Evolutionary conservation across 2,113 vertebrate genomes (phyloP), one percentile per base, ranked within the genome.

Genomic region (Amphilophus citrinellus): DNA sequence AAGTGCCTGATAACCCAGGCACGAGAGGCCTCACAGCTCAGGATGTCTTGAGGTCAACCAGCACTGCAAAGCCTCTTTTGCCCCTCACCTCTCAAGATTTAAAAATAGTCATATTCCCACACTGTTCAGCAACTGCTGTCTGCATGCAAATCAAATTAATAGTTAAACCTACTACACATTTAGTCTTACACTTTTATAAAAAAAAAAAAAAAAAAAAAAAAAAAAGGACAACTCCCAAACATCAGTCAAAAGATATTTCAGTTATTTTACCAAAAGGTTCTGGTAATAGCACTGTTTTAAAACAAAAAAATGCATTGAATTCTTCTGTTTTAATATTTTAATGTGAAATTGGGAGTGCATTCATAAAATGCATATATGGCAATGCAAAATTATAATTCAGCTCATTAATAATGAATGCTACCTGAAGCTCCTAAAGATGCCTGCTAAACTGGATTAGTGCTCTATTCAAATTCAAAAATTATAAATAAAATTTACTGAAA

Each of bases 1-100:
- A 81, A 90, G 89, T 82, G 77, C 24, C 92, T 77, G 93, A 95
- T 94, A 94, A 94, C 89, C 87, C 82, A 39, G 76, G 79, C 85
- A 90, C 24, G 27, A 84, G 86, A 84, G 79, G 80, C 66, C 82
- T 81, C 63, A 15, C 39, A 13, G 30, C 62, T 84, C 68, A 50
- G 30, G 30, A 73, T 76, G 81, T 83, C 83, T 78, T 3, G 1
- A 50, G 84, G 83, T 91, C 81, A 90, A 87, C 35, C 47, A 80
- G 73, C 47, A 56, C 71, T 75, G 56, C n/a, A 42, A 86, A 71
- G 56, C 18, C 68, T 83, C 57, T 58, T 84, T 77, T 77, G 47
- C 85, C 47, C 79, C 61, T 80, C 81, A 85, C 35, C 18, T 87
- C 79, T 50, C 30, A 17, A 13, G n/a, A 63, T 61, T 59, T 86